Conservation (phyloP, 2,113 vertebrate genomes). For the Psettodes erumei region DNA sequence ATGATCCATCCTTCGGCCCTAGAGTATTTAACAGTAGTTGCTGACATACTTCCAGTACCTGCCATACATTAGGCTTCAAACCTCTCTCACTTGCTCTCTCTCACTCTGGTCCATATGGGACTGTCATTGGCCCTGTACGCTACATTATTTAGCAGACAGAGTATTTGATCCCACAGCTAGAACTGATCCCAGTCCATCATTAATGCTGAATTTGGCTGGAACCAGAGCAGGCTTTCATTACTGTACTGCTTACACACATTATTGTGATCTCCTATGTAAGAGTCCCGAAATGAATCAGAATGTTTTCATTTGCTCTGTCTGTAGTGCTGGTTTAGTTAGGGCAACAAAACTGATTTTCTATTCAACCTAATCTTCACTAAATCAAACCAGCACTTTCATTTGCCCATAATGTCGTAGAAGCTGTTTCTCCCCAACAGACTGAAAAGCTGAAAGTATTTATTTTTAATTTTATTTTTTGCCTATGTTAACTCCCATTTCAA, state of each 20-base stretch:
- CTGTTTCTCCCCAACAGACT: constrained; percentile 4
- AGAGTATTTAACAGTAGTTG: constrained; percentile 64
- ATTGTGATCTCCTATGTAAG: constrained; percentile 52
- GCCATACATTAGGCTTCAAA: constrained; percentile 63
- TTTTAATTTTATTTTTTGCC: too few relatives aligned
- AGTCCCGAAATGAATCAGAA: constrained; percentile 63
- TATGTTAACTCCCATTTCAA: background rate
- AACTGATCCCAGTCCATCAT: constrained; percentile 73
- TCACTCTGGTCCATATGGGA: constrained; percentile 69
- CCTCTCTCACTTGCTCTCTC: constrained; percentile 39
- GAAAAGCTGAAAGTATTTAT: background rate
- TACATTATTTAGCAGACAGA: constrained; percentile 80
- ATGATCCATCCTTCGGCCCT: constrained; percentile 42
- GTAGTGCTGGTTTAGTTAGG: constrained; percentile 59
- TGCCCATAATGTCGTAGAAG: background rate
- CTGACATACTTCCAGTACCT: constrained; percentile 73
- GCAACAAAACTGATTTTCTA: constrained; percentile 52
- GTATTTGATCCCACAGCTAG: constrained; percentile 77
- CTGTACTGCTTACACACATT: constrained; percentile 37
- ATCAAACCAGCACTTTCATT: constrained; percentile 4
- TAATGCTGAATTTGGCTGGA: constrained; percentile 70
- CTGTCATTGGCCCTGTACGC: constrained; percentile 52
- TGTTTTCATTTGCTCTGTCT: constrained; percentile 60
- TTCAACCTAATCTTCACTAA: constrained; percentile 19
- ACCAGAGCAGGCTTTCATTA: constrained; percentile 47